Conservation (phyloP, 2,888 invertebrate genomes). For the Chydorus sphaericus region DNA sequence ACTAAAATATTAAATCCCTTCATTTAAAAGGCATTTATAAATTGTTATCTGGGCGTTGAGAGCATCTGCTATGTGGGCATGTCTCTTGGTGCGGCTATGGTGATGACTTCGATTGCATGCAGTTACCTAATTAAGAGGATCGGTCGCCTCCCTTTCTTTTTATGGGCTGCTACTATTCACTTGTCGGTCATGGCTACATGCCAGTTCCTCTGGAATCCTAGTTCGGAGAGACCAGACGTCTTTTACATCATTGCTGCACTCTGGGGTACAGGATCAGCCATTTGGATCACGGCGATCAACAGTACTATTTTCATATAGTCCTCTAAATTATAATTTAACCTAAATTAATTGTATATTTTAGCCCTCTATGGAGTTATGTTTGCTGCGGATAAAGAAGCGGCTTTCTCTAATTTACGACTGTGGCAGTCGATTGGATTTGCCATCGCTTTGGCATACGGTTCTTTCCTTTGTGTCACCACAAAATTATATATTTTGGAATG, state of each 20-base stretch:
- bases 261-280: slow-evolving; percentile 93
- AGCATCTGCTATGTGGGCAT: slow-evolving; percentile 96
- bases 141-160: too few relatives aligned
- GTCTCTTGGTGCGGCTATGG: slow-evolving; percentile 84
- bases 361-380: slow-evolving; percentile 74
- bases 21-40: slow-evolving; percentile 57
- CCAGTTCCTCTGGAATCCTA: too few relatives aligned
- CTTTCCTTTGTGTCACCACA: slow-evolving; percentile 53
- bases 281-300: slow-evolving; percentile 92
- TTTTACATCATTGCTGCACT: slow-evolving; percentile 81
- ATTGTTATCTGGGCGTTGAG: slow-evolving; percentile 76
- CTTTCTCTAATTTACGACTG: too few relatives aligned
- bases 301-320: slow-evolving; percentile 40
- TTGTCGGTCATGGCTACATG: too few relatives aligned
- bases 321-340: too few relatives aligned
- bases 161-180: too few relatives aligned
- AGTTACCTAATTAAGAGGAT: too few relatives aligned
- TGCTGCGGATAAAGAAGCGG: slow-evolving; percentile 68
- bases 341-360: too few relatives aligned
- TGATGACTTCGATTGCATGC: too few relatives aligned
- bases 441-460: slow-evolving; percentile 63
- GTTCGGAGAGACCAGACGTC: slow-evolving; percentile 51
- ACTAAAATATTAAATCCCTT: neutral
- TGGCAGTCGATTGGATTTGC: slow-evolving; percentile 88
- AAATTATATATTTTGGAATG: slow-evolving; percentile 69